Evolutionary conservation across 2,888 invertebrate genomes (phyloP), one percentile per base, ranked within the genome.

Genomic region (Julus scanicus): DNA sequence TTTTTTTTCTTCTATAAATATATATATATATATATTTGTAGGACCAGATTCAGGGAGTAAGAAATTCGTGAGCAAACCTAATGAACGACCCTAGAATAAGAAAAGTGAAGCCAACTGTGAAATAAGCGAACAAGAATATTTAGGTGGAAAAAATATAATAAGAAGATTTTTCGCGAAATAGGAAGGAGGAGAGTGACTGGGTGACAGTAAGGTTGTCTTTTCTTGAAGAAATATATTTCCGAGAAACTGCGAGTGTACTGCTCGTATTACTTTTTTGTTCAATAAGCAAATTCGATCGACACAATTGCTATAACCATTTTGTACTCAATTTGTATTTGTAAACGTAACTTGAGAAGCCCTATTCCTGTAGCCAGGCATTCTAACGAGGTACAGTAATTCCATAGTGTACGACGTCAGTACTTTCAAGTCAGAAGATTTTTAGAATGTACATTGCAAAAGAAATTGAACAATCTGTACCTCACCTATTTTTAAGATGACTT

Each of bases 71-170:
- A 71, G 29, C 29, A 29, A 20, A 71, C 71, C 71, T 71, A 71
- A 71, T 71, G 71, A 71, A 71, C 71, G 71, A 71, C 71, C 71
- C 71, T 71, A 29, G 29, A 71, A 71, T 71, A 29, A 71, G 71
- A 71, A 71, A 29, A 29, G 71, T 71, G 71, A 71, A 71, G 71
- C 71, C 71, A 71, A 71, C 29, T 71, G 71, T 71, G 71, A 71
- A 71, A 71, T 71, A 71, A 29, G 71, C 29, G 71, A 71, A 11
- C 71, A 20, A 71, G 71, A n/a, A 20, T 20, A 71, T 71, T 71
- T 71, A 29, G 71, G 9, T 29, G 29, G 71, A 71, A 71, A 29
- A 71, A 20, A 71, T 71, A 71, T 71, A 71, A 71, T 71, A 71
- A 71, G 71, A 11, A 71, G 71, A 20, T 71, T 71, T 63, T 44